A percentile compares a stretch with the other conserved stretches of the same genome.
Evolutionary conservation across 2,888 invertebrate genomes (phyloP).

Genomic region (Tupiocoris notatus): DNA sequence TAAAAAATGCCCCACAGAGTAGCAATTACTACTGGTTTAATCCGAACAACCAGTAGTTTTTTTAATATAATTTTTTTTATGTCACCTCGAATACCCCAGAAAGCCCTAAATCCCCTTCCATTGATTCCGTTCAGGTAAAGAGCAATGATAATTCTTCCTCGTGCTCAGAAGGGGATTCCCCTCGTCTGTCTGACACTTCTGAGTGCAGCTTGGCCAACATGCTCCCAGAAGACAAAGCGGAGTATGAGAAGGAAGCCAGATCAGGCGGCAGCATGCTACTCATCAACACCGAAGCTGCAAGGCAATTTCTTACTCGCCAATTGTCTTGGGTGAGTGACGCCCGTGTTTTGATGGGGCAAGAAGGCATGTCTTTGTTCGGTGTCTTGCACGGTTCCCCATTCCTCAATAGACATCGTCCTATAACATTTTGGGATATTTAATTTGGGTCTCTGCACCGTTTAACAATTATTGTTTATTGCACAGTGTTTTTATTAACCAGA

Average conservation of each 20-base stretch:
- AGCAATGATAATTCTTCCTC: constrained; percentile 60
- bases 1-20: too few relatives aligned
- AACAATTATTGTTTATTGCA: too few relatives aligned
- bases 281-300: constrained; percentile 75
- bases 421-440: too few relatives aligned
- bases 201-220: constrained; percentile 49
- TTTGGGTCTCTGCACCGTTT: too few relatives aligned
- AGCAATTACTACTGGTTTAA: too few relatives aligned
- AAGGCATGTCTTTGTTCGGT: background rate
- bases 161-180: constrained; percentile 55
- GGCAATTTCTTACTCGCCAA: constrained; percentile 72
- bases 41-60: too few relatives aligned
- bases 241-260: constrained; percentile 51
- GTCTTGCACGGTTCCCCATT: background rate
- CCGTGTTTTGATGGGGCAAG: background rate
- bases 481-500: too few relatives aligned
- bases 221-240: constrained; percentile 47
- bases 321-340: constrained; percentile 63
- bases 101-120: background rate
- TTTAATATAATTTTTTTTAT: too few relatives aligned
- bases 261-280: constrained; percentile 64
- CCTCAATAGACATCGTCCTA: background rate
- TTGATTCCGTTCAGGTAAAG: constrained; percentile 54
- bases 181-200: constrained; percentile 52
- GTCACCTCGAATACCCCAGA: background rate